A percentile compares a stretch with the other conserved stretches of the same genome.
phyloP scores from a whole-genome alignment of 2,113 vertebrate genomes.

The Anseranas semipalmata region DNA sequence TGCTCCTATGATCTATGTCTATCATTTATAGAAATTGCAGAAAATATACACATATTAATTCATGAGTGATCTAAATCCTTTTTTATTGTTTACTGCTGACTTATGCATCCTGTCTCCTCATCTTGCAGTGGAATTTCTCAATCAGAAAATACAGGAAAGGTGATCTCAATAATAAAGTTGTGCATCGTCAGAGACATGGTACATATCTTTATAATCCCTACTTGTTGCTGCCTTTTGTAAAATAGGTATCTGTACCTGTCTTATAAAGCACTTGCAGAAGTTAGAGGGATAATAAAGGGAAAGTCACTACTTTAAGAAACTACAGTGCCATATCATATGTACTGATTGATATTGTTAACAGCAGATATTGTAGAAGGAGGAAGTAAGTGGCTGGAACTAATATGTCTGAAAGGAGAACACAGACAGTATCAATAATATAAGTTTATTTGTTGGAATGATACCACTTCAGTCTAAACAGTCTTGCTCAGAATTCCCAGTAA shows the following conservation, averaged over 20 bases:
- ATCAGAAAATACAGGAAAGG: not conserved
- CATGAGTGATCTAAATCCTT: not conserved
- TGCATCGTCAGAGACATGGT: fast-evolving
- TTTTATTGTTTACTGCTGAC: not conserved
- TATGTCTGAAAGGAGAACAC: not conserved
- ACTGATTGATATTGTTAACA: not conserved
- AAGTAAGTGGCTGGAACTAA: not conserved
- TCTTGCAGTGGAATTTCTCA: not conserved
- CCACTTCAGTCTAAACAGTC: not conserved
- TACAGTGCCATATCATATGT: fast-evolving
- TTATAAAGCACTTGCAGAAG: not conserved
- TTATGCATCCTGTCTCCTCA: not conserved
- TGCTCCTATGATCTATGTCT: not conserved
- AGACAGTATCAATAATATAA: not conserved
- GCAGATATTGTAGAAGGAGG: not conserved
- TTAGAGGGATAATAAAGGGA: not conserved
- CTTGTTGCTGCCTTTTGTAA: not conserved
- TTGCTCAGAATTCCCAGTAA: not conserved
- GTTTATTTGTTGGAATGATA: not conserved
- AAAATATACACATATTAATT: not conserved
- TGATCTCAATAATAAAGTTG: not conserved
- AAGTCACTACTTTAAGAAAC: not conserved
- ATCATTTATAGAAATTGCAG: not conserved
- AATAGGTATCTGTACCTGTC: not conserved
- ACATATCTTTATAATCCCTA: not conserved